These are phyloP conservation scores for Oxycera nigricornis DNA, from an alignment of 2,888 invertebrate genomes.

Conservation along the genomic window DNA sequence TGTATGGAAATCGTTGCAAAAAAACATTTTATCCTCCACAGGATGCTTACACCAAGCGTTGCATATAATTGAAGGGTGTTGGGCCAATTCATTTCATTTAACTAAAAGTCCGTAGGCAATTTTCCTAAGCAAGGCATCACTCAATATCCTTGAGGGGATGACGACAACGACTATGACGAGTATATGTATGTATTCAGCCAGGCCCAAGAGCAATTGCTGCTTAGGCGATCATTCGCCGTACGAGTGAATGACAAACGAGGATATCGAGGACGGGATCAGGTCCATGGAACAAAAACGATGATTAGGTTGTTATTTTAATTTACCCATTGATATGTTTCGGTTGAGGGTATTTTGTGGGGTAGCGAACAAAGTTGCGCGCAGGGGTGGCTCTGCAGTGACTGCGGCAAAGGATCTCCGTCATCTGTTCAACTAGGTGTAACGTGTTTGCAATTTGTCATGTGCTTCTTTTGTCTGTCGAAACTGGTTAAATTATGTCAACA, in stretches of 20 bases:
- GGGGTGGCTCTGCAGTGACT: not conserved
- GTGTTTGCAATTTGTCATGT: constrained; percentile 56
- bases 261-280: constrained; percentile 44
- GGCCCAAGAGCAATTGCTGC: constrained; percentile 18
- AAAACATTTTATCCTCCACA: constrained; percentile 16
- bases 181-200: too few relatives aligned
- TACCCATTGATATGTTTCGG: constrained; percentile 61
- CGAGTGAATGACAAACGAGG: constrained; percentile 43
- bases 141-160: constrained; percentile 35
- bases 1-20: too few relatives aligned
- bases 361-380: not conserved
- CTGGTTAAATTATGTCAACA: constrained; percentile 50
- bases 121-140: constrained; percentile 29
- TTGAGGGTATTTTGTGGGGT: constrained; percentile 48
- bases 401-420: constrained; percentile 39
- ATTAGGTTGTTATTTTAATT: constrained; percentile 64
- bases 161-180: not conserved
- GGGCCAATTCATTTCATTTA: constrained; percentile 53
- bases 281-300: constrained; percentile 58
- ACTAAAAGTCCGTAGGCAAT: constrained; percentile 48
- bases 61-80: constrained; percentile 51
- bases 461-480: constrained; percentile 45
- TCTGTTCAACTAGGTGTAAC: constrained; percentile 61
- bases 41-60: constrained; percentile 40
- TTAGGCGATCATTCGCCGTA: not conserved